Evolutionary conservation across 2,888 invertebrate genomes (phyloP).

Genomic region (Nemotelus pantherinus): DNA sequence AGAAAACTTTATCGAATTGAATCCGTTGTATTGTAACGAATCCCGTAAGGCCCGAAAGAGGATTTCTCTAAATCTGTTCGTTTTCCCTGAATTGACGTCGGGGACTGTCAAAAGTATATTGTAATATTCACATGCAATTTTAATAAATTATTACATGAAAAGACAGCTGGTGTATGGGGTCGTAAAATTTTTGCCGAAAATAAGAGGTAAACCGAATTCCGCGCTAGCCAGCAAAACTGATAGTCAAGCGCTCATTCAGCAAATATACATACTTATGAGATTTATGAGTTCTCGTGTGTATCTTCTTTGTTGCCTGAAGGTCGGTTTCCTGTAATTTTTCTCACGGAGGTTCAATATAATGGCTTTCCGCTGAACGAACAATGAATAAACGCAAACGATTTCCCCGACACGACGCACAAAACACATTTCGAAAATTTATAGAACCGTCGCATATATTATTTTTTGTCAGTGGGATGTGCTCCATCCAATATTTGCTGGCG

Average conservation of each 20-base stretch:
- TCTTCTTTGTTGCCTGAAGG: background rate
- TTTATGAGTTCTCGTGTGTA: conserved; percentile 12
- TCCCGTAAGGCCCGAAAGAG: too few relatives aligned
- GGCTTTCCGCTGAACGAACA: conserved; percentile 13
- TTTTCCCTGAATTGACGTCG: too few relatives aligned
- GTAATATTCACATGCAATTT: too few relatives aligned
- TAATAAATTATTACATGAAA: too few relatives aligned
- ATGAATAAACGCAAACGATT: conserved; percentile 15
- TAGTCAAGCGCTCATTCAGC: background rate
- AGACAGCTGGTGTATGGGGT: background rate
- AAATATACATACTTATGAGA: background rate
- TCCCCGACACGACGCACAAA: conserved; percentile 14
- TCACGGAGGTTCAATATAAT: conserved; percentile 13
- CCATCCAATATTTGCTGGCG: background rate
- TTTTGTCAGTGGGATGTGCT: conserved; percentile 9
- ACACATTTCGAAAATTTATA: conserved; percentile 32
- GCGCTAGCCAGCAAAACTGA: conserved; percentile 1
- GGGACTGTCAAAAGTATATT: too few relatives aligned
- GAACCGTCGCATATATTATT: conserved; percentile 28
- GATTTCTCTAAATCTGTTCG: too few relatives aligned
- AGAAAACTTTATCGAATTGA: too few relatives aligned
- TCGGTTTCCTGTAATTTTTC: conserved; percentile 1
- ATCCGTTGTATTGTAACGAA: too few relatives aligned
- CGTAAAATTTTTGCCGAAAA: background rate
- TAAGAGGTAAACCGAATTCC: background rate